These are phyloP conservation scores for Chrysolina haemoptera DNA, from an alignment of 2,888 invertebrate genomes.

Conservation along the genomic window DNA sequence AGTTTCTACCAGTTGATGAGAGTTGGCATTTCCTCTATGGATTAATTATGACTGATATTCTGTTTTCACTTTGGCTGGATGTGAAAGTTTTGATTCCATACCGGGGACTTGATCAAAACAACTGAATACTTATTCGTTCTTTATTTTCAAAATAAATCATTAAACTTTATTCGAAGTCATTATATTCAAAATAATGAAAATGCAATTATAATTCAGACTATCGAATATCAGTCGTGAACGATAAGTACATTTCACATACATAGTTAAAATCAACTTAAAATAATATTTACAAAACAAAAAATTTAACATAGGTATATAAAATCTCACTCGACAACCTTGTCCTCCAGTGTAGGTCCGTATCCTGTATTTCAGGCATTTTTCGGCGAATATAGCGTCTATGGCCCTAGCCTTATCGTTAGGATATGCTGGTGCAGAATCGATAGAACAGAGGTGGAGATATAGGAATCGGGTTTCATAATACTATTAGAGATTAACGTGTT, in stretches of 20 bases:
- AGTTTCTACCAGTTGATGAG: no score
- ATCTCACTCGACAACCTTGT: slow-evolving; percentile 34
- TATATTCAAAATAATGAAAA: slow-evolving; percentile 45
- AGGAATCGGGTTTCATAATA: slow-evolving; percentile 39
- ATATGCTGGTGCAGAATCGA: slow-evolving; percentile 38
- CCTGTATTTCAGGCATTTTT: not conserved
- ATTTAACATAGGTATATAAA: slow-evolving; percentile 40
- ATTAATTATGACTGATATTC: no score
- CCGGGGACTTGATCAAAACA: not conserved
- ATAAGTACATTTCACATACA: slow-evolving; percentile 22
- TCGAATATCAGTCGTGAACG: slow-evolving; percentile 23
- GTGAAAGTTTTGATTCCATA: not conserved
- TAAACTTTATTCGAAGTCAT: slow-evolving; percentile 36
- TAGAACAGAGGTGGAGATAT: slow-evolving; percentile 33
- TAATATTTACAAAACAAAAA: slow-evolving; percentile 37
- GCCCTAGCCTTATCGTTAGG: not conserved
- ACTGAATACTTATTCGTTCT: slow-evolving; percentile 25
- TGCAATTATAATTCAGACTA: slow-evolving; percentile 52
- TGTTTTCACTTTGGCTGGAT: no score
- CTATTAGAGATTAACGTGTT: slow-evolving; percentile 46
- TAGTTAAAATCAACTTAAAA: slow-evolving; percentile 23
- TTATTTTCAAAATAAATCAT: slow-evolving; percentile 39
- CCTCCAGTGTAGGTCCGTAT: slow-evolving; percentile 12
- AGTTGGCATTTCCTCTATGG: no score
- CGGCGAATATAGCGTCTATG: not conserved